These are phyloP conservation scores for Philopotamus ludificatus DNA, from an alignment of 1,140 invertebrate genomes.

Conservation along the genomic window DNA sequence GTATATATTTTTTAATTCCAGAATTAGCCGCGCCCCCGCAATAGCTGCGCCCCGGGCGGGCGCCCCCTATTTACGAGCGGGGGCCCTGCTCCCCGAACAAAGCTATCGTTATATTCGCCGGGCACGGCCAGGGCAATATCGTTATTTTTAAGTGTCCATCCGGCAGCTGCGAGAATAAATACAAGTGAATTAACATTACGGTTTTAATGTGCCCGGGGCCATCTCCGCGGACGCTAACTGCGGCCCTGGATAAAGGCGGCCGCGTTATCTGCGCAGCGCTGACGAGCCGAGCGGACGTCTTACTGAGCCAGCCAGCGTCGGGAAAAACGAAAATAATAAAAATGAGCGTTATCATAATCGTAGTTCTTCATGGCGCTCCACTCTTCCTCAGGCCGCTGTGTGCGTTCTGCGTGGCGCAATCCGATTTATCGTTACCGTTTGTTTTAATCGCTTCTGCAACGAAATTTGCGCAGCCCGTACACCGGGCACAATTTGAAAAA, in stretches of 20 bases:
- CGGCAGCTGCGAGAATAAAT: slow-evolving; percentile 43
- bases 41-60: background rate
- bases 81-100: slow-evolving; percentile 19
- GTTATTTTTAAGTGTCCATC: slow-evolving; percentile 43
- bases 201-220: slow-evolving; percentile 39
- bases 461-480: too few relatives aligned
- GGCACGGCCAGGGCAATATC: slow-evolving; percentile 34
- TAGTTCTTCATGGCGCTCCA: slow-evolving; percentile 7
- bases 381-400: background rate
- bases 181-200: slow-evolving; percentile 43
- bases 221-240: slow-evolving; percentile 34
- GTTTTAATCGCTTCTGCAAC: background rate
- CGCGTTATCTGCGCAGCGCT: slow-evolving; percentile 20
- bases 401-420: too few relatives aligned
- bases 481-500: too few relatives aligned
- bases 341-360: slow-evolving; percentile 19
- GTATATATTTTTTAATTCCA: background rate
- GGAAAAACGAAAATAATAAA: slow-evolving; percentile 15
- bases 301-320: slow-evolving; percentile 9
- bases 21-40: too few relatives aligned
- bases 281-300: slow-evolving; percentile 12
- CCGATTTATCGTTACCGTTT: background rate
- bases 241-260: slow-evolving; percentile 26
- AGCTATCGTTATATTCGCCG: slow-evolving; percentile 40
- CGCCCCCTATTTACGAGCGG: slow-evolving; percentile 34